Base-by-base conservation (phyloP, 1,140 invertebrate genomes). In the Drosophila lini region DNA sequence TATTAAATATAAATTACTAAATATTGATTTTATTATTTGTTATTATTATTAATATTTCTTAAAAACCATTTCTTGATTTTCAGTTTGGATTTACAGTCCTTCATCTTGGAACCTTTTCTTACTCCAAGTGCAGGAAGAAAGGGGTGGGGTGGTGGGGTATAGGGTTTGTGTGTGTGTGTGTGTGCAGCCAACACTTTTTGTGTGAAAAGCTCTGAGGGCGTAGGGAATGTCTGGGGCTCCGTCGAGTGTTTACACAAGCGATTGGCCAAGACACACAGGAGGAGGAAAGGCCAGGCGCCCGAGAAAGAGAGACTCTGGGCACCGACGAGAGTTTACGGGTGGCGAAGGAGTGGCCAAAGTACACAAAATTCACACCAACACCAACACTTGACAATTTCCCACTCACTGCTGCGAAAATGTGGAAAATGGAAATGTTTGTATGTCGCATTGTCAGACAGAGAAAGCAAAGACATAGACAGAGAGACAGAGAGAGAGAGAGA, bases 271-370 rank as follows among this genome's bases (percentile, higher is more conserved):
- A 83, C 83, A 60, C 74, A 59, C 69, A 44, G 48, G 9, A 55
- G 34, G 31, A 32, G 31, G 45, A 55, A 25, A 55, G 52, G 25
- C 22, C 13, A 9, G 45, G 45, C 15, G 38, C 11, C 25, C 36
- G 15, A 48, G 50, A 71, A 47, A 58, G 38, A 38, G 44, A 42
- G 41, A 44, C 44, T 32, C 32, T 47, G 44, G 13, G 22, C 28
- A 34, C 16, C 16, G 50, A 22, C 50, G 50, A 52, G 48, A 52
- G 31, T 34, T 19, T 19, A 34, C 48, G 31, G 50, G 58, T 50
- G 70, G 62, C 77, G 81, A 91, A 92, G 91, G 91, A 92, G 91
- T 92, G 91, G 91, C 91, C 89, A 91, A 92, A 92, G 90, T 90
- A 92, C 85, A 92, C 91, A 91, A 88, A 91, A 89, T 85, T 91